phyloP scores from a whole-genome alignment of 1,140 invertebrate genomes.

The Drosophila sulfurigaster region DNA sequence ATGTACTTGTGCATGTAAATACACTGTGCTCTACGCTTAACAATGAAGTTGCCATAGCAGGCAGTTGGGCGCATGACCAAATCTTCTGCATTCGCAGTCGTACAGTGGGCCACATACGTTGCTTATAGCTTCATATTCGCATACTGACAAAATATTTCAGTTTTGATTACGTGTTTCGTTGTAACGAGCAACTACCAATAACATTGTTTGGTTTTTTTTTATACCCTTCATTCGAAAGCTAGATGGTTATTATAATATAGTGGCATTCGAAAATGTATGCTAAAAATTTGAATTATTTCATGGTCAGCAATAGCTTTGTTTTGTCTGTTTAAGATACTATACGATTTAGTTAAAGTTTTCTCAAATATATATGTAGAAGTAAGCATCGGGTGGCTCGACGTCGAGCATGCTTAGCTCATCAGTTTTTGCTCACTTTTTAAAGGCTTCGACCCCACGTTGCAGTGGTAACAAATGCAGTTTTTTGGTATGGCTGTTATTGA shows the following conservation, averaged over 20 bases:
- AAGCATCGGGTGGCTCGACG: too few relatives aligned
- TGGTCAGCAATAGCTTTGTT: too few relatives aligned
- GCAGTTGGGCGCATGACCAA: slow-evolving; percentile 28
- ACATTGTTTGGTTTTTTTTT: not conserved
- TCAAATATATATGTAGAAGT: too few relatives aligned
- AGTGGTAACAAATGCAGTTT: slow-evolving; percentile 16
- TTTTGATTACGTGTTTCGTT: slow-evolving; percentile 13
- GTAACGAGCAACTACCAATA: not conserved
- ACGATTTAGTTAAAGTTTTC: too few relatives aligned
- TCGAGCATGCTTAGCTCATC: not conserved
- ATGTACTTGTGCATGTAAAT: slow-evolving; percentile 18
- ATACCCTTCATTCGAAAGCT: too few relatives aligned
- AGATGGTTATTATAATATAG: too few relatives aligned
- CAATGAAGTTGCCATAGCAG: slow-evolving; percentile 19
- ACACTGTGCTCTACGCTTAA: slow-evolving; percentile 14
- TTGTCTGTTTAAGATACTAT: too few relatives aligned
- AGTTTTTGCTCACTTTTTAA: not conserved
- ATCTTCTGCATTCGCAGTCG: slow-evolving; percentile 3
- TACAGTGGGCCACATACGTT: not conserved
- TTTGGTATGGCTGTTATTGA: slow-evolving; percentile 17
- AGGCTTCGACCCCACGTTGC: slow-evolving; percentile 6
- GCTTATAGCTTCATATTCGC: not conserved
- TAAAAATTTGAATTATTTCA: too few relatives aligned
- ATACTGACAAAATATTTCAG: slow-evolving; percentile 16
- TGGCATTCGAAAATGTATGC: too few relatives aligned